phyloP scores from a whole-genome alignment of 2,888 invertebrate genomes.

The Macrosiphum euphorbiae region DNA sequence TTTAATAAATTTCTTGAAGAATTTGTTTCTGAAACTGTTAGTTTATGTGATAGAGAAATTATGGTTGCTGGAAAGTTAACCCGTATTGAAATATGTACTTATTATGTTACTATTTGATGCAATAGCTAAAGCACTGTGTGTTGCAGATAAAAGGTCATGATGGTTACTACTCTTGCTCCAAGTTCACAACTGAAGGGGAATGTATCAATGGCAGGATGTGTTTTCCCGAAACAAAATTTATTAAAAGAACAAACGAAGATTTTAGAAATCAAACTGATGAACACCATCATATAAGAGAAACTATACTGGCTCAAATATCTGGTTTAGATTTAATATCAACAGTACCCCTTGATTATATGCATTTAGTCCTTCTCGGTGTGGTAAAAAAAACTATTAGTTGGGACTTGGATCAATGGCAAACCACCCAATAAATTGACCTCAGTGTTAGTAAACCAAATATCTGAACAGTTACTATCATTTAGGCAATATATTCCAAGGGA shows the following conservation, averaged over 20 bases:
- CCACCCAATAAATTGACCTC: not conserved
- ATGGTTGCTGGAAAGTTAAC: too few relatives aligned
- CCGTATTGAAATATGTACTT: too few relatives aligned
- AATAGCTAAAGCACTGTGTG: too few relatives aligned
- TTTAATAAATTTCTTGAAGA: too few relatives aligned
- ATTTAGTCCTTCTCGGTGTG: not conserved
- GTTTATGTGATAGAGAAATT: too few relatives aligned
- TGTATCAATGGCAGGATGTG: not conserved
- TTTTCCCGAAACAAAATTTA: not conserved
- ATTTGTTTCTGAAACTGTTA: too few relatives aligned
- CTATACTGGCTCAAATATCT: not conserved
- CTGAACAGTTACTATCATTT: not conserved
- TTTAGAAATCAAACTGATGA: conserved; percentile 20
- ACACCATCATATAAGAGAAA: not conserved
- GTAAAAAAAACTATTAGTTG: not conserved
- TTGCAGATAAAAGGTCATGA: too few relatives aligned
- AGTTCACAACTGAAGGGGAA: not conserved
- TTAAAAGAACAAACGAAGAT: not conserved
- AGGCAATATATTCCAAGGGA: not conserved
- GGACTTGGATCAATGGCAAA: not conserved
- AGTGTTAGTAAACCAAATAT: not conserved
- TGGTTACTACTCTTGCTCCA: too few relatives aligned
- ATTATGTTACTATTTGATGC: too few relatives aligned
- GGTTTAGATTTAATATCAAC: not conserved
- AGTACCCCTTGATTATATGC: not conserved